Evolutionary conservation across 2,888 invertebrate genomes (phyloP).

Genomic region (Platycheirus rosarum): DNA sequence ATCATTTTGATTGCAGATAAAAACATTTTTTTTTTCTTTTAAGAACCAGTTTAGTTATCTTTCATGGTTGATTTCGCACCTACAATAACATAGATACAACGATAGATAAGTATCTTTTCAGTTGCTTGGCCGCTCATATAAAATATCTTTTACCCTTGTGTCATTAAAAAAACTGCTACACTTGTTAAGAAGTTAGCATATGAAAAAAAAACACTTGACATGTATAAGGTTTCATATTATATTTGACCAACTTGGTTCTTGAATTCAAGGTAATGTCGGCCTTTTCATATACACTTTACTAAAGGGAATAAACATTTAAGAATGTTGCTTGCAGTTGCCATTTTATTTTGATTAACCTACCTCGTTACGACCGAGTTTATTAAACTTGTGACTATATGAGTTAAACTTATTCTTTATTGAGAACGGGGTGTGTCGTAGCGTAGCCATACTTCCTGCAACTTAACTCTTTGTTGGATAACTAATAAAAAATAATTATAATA

Average conservation of each 20-base stretch:
- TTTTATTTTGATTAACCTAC: not conserved
- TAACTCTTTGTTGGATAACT: slow-evolving; percentile 11
- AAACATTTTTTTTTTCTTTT: not conserved
- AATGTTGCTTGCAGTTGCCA: slow-evolving; percentile 27
- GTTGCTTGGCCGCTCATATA: slow-evolving; percentile 29
- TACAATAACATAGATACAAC: slow-evolving; percentile 26
- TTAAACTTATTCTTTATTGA: not conserved
- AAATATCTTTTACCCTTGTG: slow-evolving; percentile 26
- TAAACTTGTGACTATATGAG: slow-evolving; percentile 24
- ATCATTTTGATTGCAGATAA: slow-evolving; percentile 6
- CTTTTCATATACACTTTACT: slow-evolving; percentile 2
- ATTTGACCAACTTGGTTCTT: slow-evolving; percentile 57
- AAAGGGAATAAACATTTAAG: slow-evolving; percentile 61
- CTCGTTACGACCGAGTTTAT: slow-evolving; percentile 32
- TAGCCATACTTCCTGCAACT: slow-evolving; percentile 35
- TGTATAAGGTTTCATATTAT: slow-evolving; percentile 58
- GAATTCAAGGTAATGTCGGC: slow-evolving; percentile 56
- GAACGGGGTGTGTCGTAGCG: slow-evolving; percentile 32
- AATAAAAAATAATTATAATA: slow-evolving; percentile 9
- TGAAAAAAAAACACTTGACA: not conserved
- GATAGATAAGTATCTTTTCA: slow-evolving; percentile 6
- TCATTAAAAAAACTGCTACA: slow-evolving; percentile 46
- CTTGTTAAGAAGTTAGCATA: slow-evolving; percentile 15
- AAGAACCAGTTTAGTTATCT: slow-evolving; percentile 50
- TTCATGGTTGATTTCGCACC: slow-evolving; percentile 34